Conservation (phyloP, 2,113 vertebrate genomes). For the Rhadina sibilatrix region DNA sequence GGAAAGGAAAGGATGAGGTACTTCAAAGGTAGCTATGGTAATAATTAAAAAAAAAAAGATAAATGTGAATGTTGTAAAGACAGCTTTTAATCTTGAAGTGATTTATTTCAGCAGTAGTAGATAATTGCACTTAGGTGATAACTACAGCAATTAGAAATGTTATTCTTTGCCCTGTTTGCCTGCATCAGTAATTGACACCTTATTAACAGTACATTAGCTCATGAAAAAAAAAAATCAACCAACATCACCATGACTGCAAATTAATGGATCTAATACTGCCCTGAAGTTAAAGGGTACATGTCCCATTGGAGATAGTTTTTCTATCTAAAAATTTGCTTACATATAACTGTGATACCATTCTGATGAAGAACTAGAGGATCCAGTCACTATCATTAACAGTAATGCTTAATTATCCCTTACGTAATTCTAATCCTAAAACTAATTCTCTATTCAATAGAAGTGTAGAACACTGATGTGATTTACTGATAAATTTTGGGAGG, state of each 20-base stretch:
- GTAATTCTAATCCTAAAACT: accelerated
- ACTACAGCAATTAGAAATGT: not conserved
- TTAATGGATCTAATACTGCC: not conserved
- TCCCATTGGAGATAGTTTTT: not conserved
- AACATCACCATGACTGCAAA: not conserved
- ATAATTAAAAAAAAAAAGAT: not conserved
- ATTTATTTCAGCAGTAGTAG: slow-evolving; percentile 20
- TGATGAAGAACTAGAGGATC: not conserved
- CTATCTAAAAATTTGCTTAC: not conserved
- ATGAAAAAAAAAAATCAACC: not conserved
- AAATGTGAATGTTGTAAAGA: not conserved
- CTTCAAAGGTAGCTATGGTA: not conserved
- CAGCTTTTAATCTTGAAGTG: not conserved
- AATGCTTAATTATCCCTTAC: not conserved
- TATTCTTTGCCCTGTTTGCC: slow-evolving; percentile 33
- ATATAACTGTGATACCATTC: not conserved
- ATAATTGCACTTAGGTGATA: slow-evolving; percentile 25
- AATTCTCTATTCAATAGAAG: not conserved
- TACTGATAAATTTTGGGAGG: not conserved
- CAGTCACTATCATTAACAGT: not conserved
- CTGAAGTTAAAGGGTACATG: not conserved
- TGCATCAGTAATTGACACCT: slow-evolving; percentile 14
- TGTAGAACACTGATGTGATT: accelerated
- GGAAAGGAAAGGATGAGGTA: not conserved
- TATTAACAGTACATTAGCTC: slow-evolving; percentile 39